Evolutionary conservation across 2,797 vertebrate species (phyloP).

Genomic region (Fratercula arctica): DNA sequence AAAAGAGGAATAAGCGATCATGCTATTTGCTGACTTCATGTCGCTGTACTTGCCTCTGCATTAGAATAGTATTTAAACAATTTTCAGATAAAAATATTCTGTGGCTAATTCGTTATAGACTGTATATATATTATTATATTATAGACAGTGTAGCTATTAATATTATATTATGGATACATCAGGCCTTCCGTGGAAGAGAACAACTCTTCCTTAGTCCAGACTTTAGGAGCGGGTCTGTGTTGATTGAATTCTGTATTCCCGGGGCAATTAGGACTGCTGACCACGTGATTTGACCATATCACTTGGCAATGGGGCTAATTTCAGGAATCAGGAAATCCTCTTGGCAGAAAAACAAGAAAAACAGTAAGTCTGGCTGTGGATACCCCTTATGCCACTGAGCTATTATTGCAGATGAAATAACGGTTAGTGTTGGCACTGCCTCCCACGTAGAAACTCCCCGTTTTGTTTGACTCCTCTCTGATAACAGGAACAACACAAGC

Average conservation of each 20-base stretch:
- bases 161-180: neutral
- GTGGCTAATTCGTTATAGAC: neutral
- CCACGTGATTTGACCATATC: neutral
- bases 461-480: neutral
- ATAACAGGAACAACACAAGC: neutral
- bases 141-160: neutral
- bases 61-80: neutral
- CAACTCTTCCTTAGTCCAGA: accelerated
- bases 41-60: neutral
- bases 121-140: neutral
- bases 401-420: neutral
- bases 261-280: neutral
- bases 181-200: neutral
- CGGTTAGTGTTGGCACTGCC: neutral
- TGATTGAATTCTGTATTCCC: neutral
- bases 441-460: neutral
- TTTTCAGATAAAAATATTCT: neutral
- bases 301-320: neutral
- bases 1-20: neutral
- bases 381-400: neutral
- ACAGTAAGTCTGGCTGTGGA: neutral
- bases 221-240: neutral
- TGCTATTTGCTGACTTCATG: neutral
- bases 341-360: slow-evolving; percentile 8
- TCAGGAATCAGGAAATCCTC: slow-evolving; percentile 37